A percentile compares a stretch with the other conserved stretches of the same genome.
Evolutionary conservation across 2,888 invertebrate species (phyloP).

Genomic region (Lasioglossum oenotherae): DNA sequence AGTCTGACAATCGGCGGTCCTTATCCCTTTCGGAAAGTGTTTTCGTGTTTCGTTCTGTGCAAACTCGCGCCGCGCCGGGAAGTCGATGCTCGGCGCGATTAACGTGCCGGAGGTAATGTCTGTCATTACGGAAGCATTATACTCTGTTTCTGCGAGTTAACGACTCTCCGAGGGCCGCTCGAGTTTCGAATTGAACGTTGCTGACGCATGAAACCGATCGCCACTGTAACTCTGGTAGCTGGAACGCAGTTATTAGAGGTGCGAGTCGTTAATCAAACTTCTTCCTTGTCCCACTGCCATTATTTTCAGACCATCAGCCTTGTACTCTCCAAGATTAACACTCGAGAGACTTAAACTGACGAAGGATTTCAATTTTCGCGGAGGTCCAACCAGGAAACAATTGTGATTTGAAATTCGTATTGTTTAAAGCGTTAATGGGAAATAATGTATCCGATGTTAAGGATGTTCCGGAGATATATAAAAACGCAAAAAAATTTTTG

Average conservation of each 20-base stretch:
- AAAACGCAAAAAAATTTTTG: too few relatives aligned
- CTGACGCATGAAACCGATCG: conserved; percentile 5
- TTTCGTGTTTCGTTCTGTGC: conserved; percentile 22
- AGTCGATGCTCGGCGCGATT: conserved; percentile 53
- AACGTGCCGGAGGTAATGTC: conserved; percentile 65
- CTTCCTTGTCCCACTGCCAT: background rate
- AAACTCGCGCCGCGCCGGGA: background rate
- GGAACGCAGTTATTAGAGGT: background rate
- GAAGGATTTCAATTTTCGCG: background rate
- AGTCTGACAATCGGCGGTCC: conserved; percentile 15
- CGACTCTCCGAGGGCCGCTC: conserved; percentile 45
- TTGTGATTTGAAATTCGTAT: too few relatives aligned
- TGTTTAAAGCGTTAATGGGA: too few relatives aligned
- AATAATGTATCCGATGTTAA: too few relatives aligned
- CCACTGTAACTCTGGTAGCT: background rate
- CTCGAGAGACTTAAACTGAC: background rate
- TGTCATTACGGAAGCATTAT: conserved; percentile 58
- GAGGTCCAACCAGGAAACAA: background rate
- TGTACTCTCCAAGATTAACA: background rate
- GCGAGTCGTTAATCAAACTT: background rate
- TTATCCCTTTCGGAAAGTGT: conserved; percentile 11
- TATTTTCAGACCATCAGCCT: background rate
- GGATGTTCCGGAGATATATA: too few relatives aligned
- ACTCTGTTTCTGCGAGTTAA: conserved; percentile 44
- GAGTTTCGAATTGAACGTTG: conserved; percentile 35